Percentiles rank a stretch among this genome's conserved stretches.
These are phyloP conservation scores for Cheirogaleus medius DNA, from an alignment of 2,113 vertebrate species.

Conservation along the genomic window DNA sequence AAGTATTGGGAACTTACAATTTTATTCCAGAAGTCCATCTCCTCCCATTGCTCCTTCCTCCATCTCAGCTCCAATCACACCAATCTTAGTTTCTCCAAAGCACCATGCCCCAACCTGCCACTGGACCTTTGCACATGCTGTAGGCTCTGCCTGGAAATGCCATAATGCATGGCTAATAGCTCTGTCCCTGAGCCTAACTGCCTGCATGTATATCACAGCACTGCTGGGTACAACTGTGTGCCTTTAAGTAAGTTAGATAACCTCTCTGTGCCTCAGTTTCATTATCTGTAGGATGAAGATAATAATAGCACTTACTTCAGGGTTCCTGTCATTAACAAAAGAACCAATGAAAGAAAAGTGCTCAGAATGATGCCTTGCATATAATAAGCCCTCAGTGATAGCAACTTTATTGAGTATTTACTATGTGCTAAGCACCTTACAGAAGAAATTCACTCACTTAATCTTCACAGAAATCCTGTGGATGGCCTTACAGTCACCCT, in stretches of 20 bases:
- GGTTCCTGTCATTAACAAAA: not conserved
- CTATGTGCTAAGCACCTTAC: not conserved
- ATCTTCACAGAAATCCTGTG: not conserved
- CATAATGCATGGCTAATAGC: too few relatives aligned
- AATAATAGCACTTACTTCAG: not conserved
- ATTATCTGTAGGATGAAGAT: not conserved
- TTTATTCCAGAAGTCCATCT: not conserved
- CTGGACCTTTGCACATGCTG: not conserved
- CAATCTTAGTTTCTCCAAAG: not conserved
- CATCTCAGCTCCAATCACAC: not conserved
- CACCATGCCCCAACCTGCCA: not conserved
- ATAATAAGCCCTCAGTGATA: not conserved
- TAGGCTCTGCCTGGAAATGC: not conserved
- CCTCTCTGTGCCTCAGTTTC: not conserved
- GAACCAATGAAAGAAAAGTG: not conserved
- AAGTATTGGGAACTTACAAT: not conserved
- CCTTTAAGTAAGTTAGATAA: not conserved
- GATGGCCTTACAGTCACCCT: not conserved
- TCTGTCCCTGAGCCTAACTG: not conserved
- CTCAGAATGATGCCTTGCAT: not conserved
- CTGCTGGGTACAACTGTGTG: not conserved
- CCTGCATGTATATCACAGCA: not conserved
- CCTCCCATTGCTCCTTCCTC: not conserved
- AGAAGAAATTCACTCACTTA: not conserved
- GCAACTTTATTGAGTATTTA: not conserved